Base-by-base conservation (phyloP, 2,797 vertebrate species). In the Valencia hispanica region DNA sequence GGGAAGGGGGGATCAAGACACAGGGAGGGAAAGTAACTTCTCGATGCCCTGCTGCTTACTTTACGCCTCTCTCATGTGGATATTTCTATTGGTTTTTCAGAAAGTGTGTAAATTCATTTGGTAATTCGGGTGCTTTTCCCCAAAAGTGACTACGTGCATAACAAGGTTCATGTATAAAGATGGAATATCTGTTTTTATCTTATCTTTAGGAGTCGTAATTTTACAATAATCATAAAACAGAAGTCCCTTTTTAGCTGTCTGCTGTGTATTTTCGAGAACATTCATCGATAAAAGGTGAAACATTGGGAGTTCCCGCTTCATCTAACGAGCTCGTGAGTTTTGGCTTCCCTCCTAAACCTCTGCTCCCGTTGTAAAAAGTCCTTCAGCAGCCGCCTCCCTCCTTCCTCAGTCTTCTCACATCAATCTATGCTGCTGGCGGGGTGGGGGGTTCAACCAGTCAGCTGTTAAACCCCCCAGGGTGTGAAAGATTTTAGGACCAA, bases 291-390 rank as follows among this genome's bases (percentile, higher is more conserved):
- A 11, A 41, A 30, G 27, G 36, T 70, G 43, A 59, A 65, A 14
- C 15, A 17, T n/a, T 5, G 20, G 12, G 39, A 32, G 30, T 84
- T 88, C 76, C 74, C 69, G 79, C 79, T 39, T 4, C 68, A 74
- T 84, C 71, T 41, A 71, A 80, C 45, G 72, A 73, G 39, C 74
- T 36, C 79, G 73, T 50, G 79, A 87, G 79, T 88, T 91, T 89
- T 76, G 82, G 87, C 86, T 95, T 95, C 93, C 94, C 94, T 94
- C 93, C 93, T 94, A 94, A 95, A 94, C 70, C 72, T 83, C 80
- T 0, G 43, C 0, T 22, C 41, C 75, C 69, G 83, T 93, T 93
- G 90, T 89, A 77, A 86, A 88, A 81, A 75, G 48, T 82, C 89
- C 84, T 68, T 59, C 85, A 81, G 86, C 88, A 79, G 84, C 84